phyloP scores from a whole-genome alignment of 2,888 invertebrate species.

The Drosophila tanythrix region DNA sequence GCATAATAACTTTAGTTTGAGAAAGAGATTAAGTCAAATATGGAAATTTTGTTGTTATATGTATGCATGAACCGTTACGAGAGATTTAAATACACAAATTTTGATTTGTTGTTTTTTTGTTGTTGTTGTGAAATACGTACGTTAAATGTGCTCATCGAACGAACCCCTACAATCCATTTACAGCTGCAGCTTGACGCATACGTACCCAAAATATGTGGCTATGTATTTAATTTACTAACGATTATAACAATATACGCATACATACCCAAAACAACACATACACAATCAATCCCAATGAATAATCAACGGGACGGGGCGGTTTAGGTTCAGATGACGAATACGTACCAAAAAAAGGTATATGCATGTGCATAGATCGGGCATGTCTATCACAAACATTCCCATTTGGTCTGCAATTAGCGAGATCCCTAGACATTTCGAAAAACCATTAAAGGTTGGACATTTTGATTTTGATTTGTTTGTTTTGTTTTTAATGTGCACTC shows the following conservation, averaged over 20 bases:
- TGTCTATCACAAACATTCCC: slow-evolving; percentile 41
- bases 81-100: slow-evolving; percentile 39
- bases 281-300: slow-evolving; percentile 29
- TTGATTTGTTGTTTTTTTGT: slow-evolving; percentile 40
- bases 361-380: slow-evolving; percentile 23
- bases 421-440: slow-evolving; percentile 41
- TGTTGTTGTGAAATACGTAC: slow-evolving; percentile 49
- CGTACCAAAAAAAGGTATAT: slow-evolving; percentile 56
- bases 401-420: slow-evolving; percentile 32
- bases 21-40: slow-evolving; percentile 60
- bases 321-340: slow-evolving; percentile 40
- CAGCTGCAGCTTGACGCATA: slow-evolving; percentile 48
- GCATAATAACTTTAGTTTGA: slow-evolving; percentile 48
- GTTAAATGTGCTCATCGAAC: slow-evolving; percentile 51
- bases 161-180: slow-evolving; percentile 44
- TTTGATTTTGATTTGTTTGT: slow-evolving; percentile 10
- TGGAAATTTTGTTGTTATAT: slow-evolving; percentile 26
- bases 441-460: slow-evolving; percentile 35
- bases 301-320: slow-evolving; percentile 18
- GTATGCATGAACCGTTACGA: slow-evolving; percentile 45
- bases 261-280: slow-evolving; percentile 47
- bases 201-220: slow-evolving; percentile 50
- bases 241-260: slow-evolving; percentile 42
- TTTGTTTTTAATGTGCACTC: slow-evolving; percentile 44
- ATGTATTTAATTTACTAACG: slow-evolving; percentile 35